A percentile compares a stretch with the other conserved stretches of the same genome.
These are phyloP conservation scores for Syngnathoides biaculeatus DNA, from an alignment of 2,113 vertebrate genomes.

Conservation along the genomic window DNA sequence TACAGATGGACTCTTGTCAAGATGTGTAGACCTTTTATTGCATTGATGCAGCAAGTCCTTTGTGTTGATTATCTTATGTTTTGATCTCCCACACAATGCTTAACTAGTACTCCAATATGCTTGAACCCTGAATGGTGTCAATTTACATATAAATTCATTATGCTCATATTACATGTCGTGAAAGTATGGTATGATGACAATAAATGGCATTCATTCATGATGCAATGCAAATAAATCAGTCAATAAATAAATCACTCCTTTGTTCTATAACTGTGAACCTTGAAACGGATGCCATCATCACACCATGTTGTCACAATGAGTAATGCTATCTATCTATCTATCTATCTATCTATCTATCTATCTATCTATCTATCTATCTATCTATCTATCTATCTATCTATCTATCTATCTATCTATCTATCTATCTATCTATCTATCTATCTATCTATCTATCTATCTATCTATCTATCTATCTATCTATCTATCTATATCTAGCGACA, in stretches of 20 bases:
- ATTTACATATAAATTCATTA: neutral
- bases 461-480: neutral
- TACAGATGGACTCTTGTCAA: conserved; percentile 11
- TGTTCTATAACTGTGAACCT: neutral
- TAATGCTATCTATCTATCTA: conserved; percentile 17
- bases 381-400: neutral
- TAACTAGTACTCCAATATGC: no score
- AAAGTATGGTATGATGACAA: neutral
- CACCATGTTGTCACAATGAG: conserved; percentile 35
- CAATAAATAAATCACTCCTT: neutral
- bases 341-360: neutral
- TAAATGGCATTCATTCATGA: no score
- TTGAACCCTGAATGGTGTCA: no score
- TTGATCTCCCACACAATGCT: neutral
- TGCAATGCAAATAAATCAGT: neutral
- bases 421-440: conserved; percentile 11
- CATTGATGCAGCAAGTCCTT: neutral
- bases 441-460: neutral
- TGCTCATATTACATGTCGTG: neutral
- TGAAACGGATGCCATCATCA: conserved; percentile 26
- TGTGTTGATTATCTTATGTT: neutral
- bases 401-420: neutral
- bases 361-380: neutral
- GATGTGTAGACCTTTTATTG: conserved; percentile 12
- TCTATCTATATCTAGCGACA: neutral